phyloP scores from a whole-genome alignment of 2,888 invertebrate species.

The Chloroclystis v-ata region DNA sequence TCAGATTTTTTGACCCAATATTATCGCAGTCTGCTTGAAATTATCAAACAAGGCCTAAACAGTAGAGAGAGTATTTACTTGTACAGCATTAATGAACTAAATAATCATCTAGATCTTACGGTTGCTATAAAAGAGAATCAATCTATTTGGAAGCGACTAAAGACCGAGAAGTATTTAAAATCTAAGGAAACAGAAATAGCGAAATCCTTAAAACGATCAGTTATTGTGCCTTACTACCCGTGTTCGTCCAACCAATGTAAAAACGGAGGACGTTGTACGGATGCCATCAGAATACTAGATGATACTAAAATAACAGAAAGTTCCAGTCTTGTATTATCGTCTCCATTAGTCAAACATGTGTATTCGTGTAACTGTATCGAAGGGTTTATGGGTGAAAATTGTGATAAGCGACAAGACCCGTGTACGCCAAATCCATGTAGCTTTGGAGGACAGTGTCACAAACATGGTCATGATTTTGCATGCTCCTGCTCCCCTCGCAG shows the following conservation, averaged over 20 bases:
- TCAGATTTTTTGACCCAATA: slow-evolving; percentile 85
- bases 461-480: slow-evolving; percentile 89
- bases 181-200: slow-evolving; percentile 82
- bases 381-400: slow-evolving; percentile 89
- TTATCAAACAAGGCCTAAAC: slow-evolving; percentile 82
- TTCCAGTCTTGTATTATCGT: slow-evolving; percentile 87
- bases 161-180: slow-evolving; percentile 80
- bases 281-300: slow-evolving; percentile 82
- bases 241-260: slow-evolving; percentile 85
- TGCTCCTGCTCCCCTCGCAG: slow-evolving; percentile 88
- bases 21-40: slow-evolving; percentile 85
- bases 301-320: slow-evolving; percentile 88
- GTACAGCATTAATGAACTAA: slow-evolving; percentile 85
- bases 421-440: slow-evolving; percentile 93
- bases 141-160: slow-evolving; percentile 81
- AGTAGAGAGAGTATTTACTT: slow-evolving; percentile 81
- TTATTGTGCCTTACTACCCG: slow-evolving; percentile 86
- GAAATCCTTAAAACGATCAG: slow-evolving; percentile 79
- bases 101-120: slow-evolving; percentile 83
- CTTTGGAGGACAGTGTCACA: slow-evolving; percentile 89
- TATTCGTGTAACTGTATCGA: slow-evolving; percentile 89
- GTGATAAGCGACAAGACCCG: slow-evolving; percentile 93
- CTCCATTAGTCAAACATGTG: slow-evolving; percentile 87
- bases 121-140: slow-evolving; percentile 80
- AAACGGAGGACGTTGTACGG: slow-evolving; percentile 87